Evolutionary conservation across 2,113 vertebrate species (phyloP), one percentile per base, ranked within the genome.

Genomic region (Diphyllodes magnificus): DNA sequence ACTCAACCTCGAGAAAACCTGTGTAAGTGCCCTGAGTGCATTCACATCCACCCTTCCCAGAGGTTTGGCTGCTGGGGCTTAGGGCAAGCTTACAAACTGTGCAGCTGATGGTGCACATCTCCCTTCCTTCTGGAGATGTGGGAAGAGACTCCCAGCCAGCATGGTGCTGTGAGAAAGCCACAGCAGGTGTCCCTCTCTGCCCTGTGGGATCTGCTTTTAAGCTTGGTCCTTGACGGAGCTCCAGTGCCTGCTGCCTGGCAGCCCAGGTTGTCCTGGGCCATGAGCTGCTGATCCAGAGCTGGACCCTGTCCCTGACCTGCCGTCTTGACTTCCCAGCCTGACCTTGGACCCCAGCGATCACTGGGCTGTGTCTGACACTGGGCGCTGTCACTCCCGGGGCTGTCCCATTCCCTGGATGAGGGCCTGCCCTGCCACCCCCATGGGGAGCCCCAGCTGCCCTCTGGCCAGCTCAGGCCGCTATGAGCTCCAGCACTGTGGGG

Each of bases 121-220:
- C 23, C 5, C 45, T 54, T 86, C 35, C 53, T 27, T 5, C 28
- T 45, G 51, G 15, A 90, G 30, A 25, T 10, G 4, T 17, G 25
- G 37, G 42, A 68, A 69, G 39, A 71, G 30, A 61, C 4, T 86
- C 35, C 13, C 27, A 60, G 53, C 2, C 49, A 76, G 25, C 2
- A 2, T 0, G 0, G 27, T 51, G 30, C 53, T 57, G n/a, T 0
- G 0, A 22, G 30, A 31, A 71, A 50, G 23, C 18, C 8, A 4
- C 0, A 2, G 13, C 20, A 22, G 11, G 11, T 3, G 0, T 78
- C 23, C 18, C 19, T 56, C 30, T 47, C 47, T n/a, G 15, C 19
- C 17, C 9, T 6, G 5, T 15, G 35, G 19, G 30, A 90, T 72
- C 49, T 72, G 53, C 53, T 56, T 87, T 68, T 51, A 80, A 51